phyloP scores from a whole-genome alignment of 2,888 invertebrate genomes.

The Orgyia antiqua region DNA sequence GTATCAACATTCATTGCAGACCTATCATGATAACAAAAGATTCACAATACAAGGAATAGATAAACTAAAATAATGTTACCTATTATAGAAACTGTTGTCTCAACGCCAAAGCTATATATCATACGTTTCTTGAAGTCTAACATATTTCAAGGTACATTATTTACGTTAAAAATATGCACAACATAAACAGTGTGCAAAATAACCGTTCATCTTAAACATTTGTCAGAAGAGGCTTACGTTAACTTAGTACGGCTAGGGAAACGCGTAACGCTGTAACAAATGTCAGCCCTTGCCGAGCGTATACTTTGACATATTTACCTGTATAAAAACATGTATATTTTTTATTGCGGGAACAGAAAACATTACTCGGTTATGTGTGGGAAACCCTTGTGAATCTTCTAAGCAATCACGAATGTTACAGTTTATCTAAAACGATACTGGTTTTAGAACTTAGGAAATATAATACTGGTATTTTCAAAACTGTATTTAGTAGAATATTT shows the following conservation, averaged over 20 bases:
- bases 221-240: conserved; percentile 72
- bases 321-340: conserved; percentile 37
- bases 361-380: conserved; percentile 22
- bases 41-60: no score
- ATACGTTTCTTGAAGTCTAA: conserved; percentile 43
- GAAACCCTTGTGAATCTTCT: conserved; percentile 13
- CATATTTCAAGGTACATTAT: conserved; percentile 39
- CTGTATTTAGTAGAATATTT: no score
- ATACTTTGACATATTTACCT: conserved; percentile 47
- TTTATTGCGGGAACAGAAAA: conserved; percentile 29
- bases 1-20: no score
- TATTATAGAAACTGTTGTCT: conserved; percentile 36
- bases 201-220: conserved; percentile 75
- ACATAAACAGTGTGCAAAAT: conserved; percentile 67
- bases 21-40: no score
- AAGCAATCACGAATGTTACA: conserved; percentile 9
- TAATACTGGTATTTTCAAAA: neutral
- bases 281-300: conserved; percentile 40
- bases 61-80: no score
- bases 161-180: conserved; percentile 47
- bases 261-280: conserved; percentile 51
- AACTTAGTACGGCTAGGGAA: conserved; percentile 65
- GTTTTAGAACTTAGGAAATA: neutral
- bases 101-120: conserved; percentile 35
- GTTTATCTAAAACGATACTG: conserved; percentile 3